Evolutionary conservation across 1,140 invertebrate genomes (phyloP), one percentile per base, ranked within the genome.

Genomic region (Microplitis mediator): DNA sequence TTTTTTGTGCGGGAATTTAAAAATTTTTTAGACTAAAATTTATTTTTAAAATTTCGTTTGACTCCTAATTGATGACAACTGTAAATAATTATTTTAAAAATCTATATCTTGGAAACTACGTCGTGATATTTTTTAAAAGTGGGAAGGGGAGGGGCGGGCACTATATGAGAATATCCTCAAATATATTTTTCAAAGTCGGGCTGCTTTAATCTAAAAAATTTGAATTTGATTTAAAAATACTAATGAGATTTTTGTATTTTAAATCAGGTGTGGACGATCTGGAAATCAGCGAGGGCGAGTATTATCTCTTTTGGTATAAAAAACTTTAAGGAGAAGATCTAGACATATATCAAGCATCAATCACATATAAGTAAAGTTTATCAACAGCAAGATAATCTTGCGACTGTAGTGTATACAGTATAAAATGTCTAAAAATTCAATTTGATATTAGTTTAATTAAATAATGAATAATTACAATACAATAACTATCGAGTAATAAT

Each of bases 271-370:
- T 95, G 8, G 94, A 95, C 81, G 94, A 95, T 79, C 86, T 95
- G 72, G 88, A 93, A 74, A 93, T 95, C 9, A 91, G 93, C 85
- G 92, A 95, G 78, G 93, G 93, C 4, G 93, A 95, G 80, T 92
- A 94, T 81, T 95, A 94, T 82, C 89, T 95, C 8, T 96, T 95
- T 86, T 96, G 95, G 95, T 96, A 95, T 85, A 95, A 95, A 87
- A 95, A 95, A 85, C 89, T 96, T 81, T 96, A 93, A 94, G 80
- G 54, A 58, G 56, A 11, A 58, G 16, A 23, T 1, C 4, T 54
- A 11, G 1, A 6, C 13, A 50, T 13, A 54, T 54, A 54, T 14
- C 52, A 14, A n/a, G 45, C 13, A 50, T 50, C 23, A 23, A 50
- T 50, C 45, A 50, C 23, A 13, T 13, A 50, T 9, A 50, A 54